Percentiles rank a stretch among this genome's conserved stretches.
Conservation (phyloP, 2,888 invertebrate genomes). For the Cylloceria caligata region DNA sequence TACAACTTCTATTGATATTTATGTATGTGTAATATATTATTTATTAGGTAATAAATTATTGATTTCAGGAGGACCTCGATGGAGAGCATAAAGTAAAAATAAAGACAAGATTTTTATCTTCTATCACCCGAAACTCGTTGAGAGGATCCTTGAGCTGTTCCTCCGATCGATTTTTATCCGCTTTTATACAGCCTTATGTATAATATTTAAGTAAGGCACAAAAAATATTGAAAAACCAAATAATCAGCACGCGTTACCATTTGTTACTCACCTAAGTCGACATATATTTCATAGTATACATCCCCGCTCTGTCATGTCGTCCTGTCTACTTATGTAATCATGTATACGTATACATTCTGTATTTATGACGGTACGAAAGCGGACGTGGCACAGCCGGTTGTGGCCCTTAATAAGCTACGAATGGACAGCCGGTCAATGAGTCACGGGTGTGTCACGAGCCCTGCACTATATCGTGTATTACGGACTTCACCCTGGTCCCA, state of each 20-base stretch:
- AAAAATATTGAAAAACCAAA: not conserved
- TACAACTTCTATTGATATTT: too few species aligned
- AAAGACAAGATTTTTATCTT: too few species aligned
- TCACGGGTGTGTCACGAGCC: conserved; percentile 72
- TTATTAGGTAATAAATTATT: too few species aligned
- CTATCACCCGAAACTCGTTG: too few species aligned
- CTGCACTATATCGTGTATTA: conserved; percentile 67
- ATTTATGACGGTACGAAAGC: conserved; percentile 72
- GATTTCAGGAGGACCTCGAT: too few species aligned
- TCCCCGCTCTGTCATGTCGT: conserved; percentile 21
- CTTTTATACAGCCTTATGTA: not conserved
- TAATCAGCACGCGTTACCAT: conserved; percentile 1
- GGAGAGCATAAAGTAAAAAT: too few species aligned
- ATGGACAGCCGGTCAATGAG: conserved; percentile 79
- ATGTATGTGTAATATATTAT: too few species aligned
- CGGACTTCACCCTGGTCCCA: conserved; percentile 30
- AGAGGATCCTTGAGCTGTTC: not conserved
- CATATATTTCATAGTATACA: not conserved
- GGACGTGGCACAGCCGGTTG: conserved; percentile 67
- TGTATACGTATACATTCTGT: conserved; percentile 67
- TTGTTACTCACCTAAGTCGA: not conserved
- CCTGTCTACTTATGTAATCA: conserved; percentile 26
- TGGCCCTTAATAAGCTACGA: conserved; percentile 76
- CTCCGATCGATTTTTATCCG: not conserved
- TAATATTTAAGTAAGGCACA: not conserved